Conservation (phyloP, 1,140 invertebrate species). For the Homalodisca vitripennis region DNA sequence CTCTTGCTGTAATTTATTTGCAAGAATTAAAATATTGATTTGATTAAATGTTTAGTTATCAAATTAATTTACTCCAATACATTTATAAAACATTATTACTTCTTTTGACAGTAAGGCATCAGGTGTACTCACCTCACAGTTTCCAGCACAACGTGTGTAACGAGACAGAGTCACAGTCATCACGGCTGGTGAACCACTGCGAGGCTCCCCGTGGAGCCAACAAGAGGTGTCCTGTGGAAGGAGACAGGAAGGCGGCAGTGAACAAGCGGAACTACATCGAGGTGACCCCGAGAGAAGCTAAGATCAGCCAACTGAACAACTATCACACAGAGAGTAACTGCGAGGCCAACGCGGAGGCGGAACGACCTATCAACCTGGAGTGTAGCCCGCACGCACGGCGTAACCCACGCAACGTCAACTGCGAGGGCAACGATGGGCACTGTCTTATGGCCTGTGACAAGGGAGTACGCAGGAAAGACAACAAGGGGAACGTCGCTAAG, state of each 20-base stretch:
- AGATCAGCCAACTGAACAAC: constrained; percentile 22
- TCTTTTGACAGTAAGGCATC: not conserved
- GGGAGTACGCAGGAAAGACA: constrained; percentile 1
- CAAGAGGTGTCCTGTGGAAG: not conserved
- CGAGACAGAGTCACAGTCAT: not conserved
- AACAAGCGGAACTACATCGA: constrained; percentile 26
- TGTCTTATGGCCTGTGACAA: constrained; percentile 18
- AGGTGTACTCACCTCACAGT: not conserved
- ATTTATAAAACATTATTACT: not conserved
- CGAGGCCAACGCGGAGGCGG: not conserved
- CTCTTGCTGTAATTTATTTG: too few species aligned
- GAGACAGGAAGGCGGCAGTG: not conserved
- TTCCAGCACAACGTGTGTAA: not conserved
- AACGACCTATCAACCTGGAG: not conserved
- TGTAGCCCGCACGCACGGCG: too few species aligned
- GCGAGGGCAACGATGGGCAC: not conserved
- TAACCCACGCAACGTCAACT: not conserved
- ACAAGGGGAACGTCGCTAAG: not conserved
- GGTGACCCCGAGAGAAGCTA: not conserved
- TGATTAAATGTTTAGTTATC: too few species aligned
- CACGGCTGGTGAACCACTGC: constrained; percentile 11
- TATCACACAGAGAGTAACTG: constrained; percentile 7
- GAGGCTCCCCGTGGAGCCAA: constrained; percentile 5
- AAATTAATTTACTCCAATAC: too few species aligned
- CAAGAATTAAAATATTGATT: too few species aligned